Base-by-base conservation (phyloP, 2,113 vertebrate species). In the Empidonax traillii region DNA sequence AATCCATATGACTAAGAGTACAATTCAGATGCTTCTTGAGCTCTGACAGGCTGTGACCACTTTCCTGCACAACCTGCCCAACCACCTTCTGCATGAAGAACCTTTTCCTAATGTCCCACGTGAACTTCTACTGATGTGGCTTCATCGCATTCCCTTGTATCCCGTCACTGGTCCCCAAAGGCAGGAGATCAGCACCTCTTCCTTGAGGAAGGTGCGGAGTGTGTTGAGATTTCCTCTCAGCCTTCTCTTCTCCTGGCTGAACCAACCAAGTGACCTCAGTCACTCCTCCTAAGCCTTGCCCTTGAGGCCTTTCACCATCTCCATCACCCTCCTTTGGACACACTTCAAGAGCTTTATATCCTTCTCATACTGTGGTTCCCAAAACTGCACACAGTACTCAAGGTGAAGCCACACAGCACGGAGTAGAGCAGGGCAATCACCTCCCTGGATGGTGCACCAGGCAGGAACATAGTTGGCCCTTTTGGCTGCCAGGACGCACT, bases 31-130 rank as follows among this genome's bases (percentile, higher is more conserved):
- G 1, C 4, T 31, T 22, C 21, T 56, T 35, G 65, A 87, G 56
- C 31, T 93, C 59, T 66, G 46, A 62, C 35, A 65, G 43, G 11
- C 31, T 0, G 0, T 41, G 16, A 44, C 59, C 25, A 5, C 23
- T 43, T 71, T 27, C 28, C 30, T 51, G 24, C 11, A 37, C 11
- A 75, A 6, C 28, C 37, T 67, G 7, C n/a, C 27, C 6, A 5
- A 14, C 5, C 33, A 53, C n/a, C 7, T 23, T 75, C 13, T 56
- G 62, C 23, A 5, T 24, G 53, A 61, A 74, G 25, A 61, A 17
- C 5, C 16, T 67, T 74, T 67, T 85, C 24, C 11, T 61, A 41
- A 53, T 47, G 19, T 49, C 55, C 12, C 5, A 1, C 15, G 12
- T 43, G 35, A 69, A 75, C 19, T 62, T 61, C 3, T 8, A 12